Evolutionary conservation across 2,888 invertebrate species (phyloP), one percentile per base, ranked within the genome.

Genomic region (Cylloceria caligata): DNA sequence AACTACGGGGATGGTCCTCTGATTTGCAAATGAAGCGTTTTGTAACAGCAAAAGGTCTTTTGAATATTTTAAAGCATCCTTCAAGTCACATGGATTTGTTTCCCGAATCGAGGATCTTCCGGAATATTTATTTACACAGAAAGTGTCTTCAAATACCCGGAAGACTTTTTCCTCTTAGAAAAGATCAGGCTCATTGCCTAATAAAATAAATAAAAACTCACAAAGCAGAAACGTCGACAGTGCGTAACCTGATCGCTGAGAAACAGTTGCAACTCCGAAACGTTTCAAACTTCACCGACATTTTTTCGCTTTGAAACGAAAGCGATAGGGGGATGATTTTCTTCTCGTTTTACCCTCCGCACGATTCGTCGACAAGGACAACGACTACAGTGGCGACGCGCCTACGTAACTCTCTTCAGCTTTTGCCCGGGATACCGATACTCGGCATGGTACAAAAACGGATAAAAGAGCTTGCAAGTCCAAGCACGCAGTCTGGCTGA

Each of bases 321-420:
- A 57, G 52, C 73, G 79, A 68, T 79, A 64, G 74, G 57, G 24
- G 64, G 57, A 80, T 71, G 75, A 75, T 80, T 80, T n/a, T 71
- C 71, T 75, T 55, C 75, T 71, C 69, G 57, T 80, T 75, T 75
- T 49, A 71, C 71, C 71, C 80, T 62, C 67, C 78, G n/a, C 34
- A 39, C 55, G 64, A 64, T 74, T 69, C 80, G 75, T 57, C 79
- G 80, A 80, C 67, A 64, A 74, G 52, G 55, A 60, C 71, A 49
- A 60, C 65, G 62, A 55, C 42, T 42, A 19, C 55, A 30, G 30
- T 30, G 5, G 6, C 27, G 55, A 57, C 55, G 55, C 24, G 55
- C 7, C 55, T 13, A 55, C 24, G 13, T n/a, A 0, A 16, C 52
- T 19, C 45, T 52, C 49, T 52, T 30, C 6, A 11, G 16, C 19